Base-by-base conservation (phyloP, 2,888 invertebrate species). In the Ophion ventricosus region DNA sequence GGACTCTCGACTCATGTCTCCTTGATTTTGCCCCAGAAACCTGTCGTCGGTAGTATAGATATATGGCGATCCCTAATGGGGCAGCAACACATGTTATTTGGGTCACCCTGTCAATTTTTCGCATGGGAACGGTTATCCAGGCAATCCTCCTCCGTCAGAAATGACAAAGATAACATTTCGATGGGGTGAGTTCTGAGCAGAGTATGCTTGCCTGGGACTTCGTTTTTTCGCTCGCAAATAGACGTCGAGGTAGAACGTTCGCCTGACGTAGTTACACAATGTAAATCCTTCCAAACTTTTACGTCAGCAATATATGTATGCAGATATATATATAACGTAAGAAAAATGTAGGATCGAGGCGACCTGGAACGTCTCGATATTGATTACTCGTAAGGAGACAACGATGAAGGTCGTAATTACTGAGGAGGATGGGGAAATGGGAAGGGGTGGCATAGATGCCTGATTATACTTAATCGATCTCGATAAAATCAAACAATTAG, bases 391-490 rank as follows among this genome's bases (percentile, higher is more conserved):
- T 66, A 67, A 14, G 56, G 49, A 76, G 56, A 76, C 54, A 64
- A 14, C 7, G 77, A 64, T 64, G 64, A 64, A 29, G 10, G 20
- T n/a, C 35, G 20, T 29, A n/a, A 20, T 35, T 35, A 35, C 35
- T 7, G 35, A 35, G 7, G 35, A 35, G 35, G 63, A 63, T 10
- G 26, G 57, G 5, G 17, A 11, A 11, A n/a, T 43, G 8, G 23
- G 14, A 40, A 61, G 57, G 35, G 26, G 40, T 23, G 43, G 63
- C 23, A 59, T 61, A 80, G 61, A 63, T 61, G 72, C 26, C 61
- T 76, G 80, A 83, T 83, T 80, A 76, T 76, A 67, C 63, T 66
- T 83, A 83, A 83, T 83, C 83, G 72, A 83, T 80, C 73, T 77
- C 76, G 80, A 80, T 83, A 66, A 80, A 73, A 66, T 70, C 25